Percentiles rank a stretch among this genome's conserved stretches.
Conservation (phyloP, 2,113 vertebrate genomes). For the Riparia riparia region DNA sequence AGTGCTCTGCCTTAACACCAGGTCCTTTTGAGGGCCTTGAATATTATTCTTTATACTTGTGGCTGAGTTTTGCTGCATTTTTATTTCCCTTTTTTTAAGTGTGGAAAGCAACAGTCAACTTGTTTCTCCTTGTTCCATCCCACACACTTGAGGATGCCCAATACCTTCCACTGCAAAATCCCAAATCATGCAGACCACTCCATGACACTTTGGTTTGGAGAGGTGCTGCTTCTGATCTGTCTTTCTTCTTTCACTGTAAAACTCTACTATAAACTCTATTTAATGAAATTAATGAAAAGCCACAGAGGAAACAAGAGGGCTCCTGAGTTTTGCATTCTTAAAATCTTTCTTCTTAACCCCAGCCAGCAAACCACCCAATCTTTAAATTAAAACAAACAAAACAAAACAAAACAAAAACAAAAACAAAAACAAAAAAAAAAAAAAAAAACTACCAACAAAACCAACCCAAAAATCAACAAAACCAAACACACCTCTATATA, state of each 20-base stretch:
- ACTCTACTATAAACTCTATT: not conserved
- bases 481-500: not conserved
- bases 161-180: not conserved
- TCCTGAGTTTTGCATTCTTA: not conserved
- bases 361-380: not conserved
- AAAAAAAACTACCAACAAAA: too few relatives aligned
- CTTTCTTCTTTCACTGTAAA: not conserved
- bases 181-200: not conserved
- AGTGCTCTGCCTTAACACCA: not conserved
- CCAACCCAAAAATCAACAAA: not conserved
- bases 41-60: not conserved
- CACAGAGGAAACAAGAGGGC: not conserved
- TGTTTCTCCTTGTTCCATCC: not conserved
- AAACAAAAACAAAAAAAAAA: not conserved
- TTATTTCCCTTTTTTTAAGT: not conserved
- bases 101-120: not conserved
- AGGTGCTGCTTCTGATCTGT: not conserved
- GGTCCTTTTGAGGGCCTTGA: not conserved
- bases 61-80: not conserved
- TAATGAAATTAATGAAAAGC: not conserved
- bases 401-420: too few relatives aligned
- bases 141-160: rapidly evolving
- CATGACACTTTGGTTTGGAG: not conserved
- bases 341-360: not conserved
- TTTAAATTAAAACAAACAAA: not conserved